Base-by-base conservation (phyloP, 2,888 invertebrate genomes). In the Augochlorella aurata region DNA sequence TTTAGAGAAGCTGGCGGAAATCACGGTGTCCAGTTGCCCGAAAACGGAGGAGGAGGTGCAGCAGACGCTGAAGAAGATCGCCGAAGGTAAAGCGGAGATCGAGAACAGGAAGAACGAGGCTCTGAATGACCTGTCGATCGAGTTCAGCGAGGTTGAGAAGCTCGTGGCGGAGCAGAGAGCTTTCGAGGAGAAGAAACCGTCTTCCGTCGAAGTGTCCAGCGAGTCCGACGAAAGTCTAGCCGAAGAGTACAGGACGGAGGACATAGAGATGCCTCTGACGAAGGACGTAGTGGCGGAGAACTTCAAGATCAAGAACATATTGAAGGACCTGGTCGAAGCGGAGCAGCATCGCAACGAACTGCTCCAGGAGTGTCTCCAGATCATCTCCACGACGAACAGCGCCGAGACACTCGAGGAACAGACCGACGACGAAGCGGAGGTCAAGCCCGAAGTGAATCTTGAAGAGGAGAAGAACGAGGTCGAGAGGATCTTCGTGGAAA, bases 71-170 rank as follows among this genome's bases (percentile, higher is more conserved):
- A 68, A 83, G 52, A 89, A 83, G 52, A 90, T 91, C 58, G 84
- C 83, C 0, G 87, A 89, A 7, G 89, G 84, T 12, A 91, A 91
- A 38, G 79, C 73, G 18, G 82, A 85, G 10, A 87, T 91, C 16
- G 87, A 90, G 66, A 78, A 78, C 49, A 78, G 84, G n/a, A 90
- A 86, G 80, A 82, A 85, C 45, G 86, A 87, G 12, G 85, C 90
- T 0, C 54, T 91, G 65, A 76, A 76, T 16, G 78, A 84, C 49
- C 52, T 90, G 12, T 82, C 85, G n/a, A 61, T 75, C 1, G 85
- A 89, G 66, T 83, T 88, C 10, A 47, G 67, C 10, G 58, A 87
- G 18, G 78, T 85, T n/a, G 81, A 85, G 14, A 79, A 66, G 16
- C 52, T 87, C 9, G 54, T 87, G 10, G 71, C 24, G 0, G 73